Base-by-base conservation (phyloP, 2,888 invertebrate genomes). In the Invenusta paracnida region DNA sequence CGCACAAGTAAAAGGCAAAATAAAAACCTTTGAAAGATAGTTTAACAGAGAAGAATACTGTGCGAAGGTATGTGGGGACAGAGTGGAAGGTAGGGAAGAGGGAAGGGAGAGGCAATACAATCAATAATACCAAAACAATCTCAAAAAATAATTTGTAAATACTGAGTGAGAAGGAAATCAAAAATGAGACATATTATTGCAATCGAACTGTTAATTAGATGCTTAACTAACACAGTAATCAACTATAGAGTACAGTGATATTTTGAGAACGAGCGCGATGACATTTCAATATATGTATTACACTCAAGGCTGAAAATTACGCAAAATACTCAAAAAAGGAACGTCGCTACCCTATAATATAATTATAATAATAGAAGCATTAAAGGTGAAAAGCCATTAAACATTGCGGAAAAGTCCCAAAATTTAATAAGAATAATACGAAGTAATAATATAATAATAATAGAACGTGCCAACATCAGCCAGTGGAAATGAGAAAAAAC, bases 101-200 rank as follows among this genome's bases (percentile, higher is more conserved):
- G 73, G 25, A 5, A 13, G 73, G 27, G 73, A 23, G 23, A 23
- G 73, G 73, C 25, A 73, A 73, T 73, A 73, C 25, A 73, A 73
- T 73, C 73, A 73, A 73, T 73, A 73, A 73, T 73, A 73, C 73
- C 73, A 73, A 73, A 73, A 73, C 73, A 73, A 73, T 73, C 73
- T 73, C 73, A 73, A 73, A 73, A 73, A 73, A 73, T 73, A 73
- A 73, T 73, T 73, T 73, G 73, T 73, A 73, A 73, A 73, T 73
- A 73, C 73, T 73, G 73, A 73, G 73, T 73, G 73, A 73, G 73
- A 73, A 73, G 48, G 17, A 73, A 73, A 73, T 73, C 73, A 73
- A 13, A n/a, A 73, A 73, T 73, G 73, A 73, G 73, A 73, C 73
- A 5, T 73, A 73, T 73, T 73, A 73, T 73, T 73, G 73, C 73